Percentiles rank a stretch among this genome's conserved stretches.
These are phyloP conservation scores for Cairina moschata DNA, from an alignment of 2,113 vertebrate species.

Conservation along the genomic window DNA sequence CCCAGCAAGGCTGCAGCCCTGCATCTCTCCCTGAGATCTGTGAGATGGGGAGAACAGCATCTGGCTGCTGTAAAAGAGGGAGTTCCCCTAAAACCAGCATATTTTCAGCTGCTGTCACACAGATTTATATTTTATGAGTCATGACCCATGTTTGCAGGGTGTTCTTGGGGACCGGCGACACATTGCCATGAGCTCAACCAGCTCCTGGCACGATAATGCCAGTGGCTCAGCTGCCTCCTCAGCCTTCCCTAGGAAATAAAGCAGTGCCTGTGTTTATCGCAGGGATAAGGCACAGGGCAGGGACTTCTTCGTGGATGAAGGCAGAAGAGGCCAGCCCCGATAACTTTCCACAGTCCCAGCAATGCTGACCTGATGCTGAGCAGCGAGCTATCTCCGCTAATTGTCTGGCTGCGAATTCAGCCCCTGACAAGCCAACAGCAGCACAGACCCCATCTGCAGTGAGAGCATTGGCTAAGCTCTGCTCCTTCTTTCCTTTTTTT, in stretches of 20 bases:
- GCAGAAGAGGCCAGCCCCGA: not conserved
- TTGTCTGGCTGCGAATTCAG: constrained; percentile 24
- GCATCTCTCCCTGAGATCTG: not conserved
- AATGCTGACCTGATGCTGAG: not conserved
- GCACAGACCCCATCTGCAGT: not conserved
- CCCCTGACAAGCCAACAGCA: not conserved
- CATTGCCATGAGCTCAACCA: not conserved
- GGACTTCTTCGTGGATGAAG: not conserved
- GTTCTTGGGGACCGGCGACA: not conserved
- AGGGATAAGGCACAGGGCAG: not conserved
- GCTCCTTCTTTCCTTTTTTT: not conserved
- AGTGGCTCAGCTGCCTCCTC: not conserved
- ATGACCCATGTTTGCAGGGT: rapidly evolving
- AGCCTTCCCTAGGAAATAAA: not conserved
- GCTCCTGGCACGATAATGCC: rapidly evolving
- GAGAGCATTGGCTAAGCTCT: not conserved
- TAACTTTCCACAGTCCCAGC: not conserved
- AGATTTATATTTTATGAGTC: not conserved
- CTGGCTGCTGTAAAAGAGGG: not conserved
- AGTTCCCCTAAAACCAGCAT: not conserved
- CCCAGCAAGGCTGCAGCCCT: not conserved
- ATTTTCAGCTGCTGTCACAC: not conserved
- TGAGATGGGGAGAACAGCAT: not conserved
- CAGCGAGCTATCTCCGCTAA: not conserved
- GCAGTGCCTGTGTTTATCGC: rapidly evolving